Conservation (phyloP, 2,797 vertebrate species). For the Hemibagrus guttatus region DNA sequence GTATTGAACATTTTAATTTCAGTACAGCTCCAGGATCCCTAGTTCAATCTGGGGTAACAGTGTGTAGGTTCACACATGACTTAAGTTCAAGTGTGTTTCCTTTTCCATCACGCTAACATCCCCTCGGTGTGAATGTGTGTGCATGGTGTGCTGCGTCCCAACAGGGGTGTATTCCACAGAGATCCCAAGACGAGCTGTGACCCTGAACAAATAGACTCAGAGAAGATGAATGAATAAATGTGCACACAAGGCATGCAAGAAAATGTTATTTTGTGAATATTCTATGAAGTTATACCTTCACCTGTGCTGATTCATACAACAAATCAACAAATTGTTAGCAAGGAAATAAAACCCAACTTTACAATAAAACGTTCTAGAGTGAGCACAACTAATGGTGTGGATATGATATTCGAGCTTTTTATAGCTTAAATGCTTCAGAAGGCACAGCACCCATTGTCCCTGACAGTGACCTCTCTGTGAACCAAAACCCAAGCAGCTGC, state of each 20-base stretch:
- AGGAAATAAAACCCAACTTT: background rate
- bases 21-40: background rate
- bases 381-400: slow-evolving; percentile 31
- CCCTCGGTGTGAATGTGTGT: background rate
- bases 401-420: slow-evolving; percentile 22
- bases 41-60: background rate
- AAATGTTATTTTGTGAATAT: background rate
- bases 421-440: background rate
- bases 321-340: background rate
- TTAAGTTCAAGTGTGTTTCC: background rate
- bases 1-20: background rate
- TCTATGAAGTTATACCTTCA: background rate
- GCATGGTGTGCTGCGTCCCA: background rate
- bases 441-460: slow-evolving; percentile 40
- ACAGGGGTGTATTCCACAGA: background rate
- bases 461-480: slow-evolving; percentile 55
- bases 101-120: background rate
- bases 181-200: background rate
- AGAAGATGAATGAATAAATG: background rate
- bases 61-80: background rate
- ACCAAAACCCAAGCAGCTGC: slow-evolving; percentile 48
- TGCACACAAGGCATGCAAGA: background rate
- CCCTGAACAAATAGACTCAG: background rate
- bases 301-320: background rate
- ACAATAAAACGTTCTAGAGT: slow-evolving; percentile 22